Base-by-base conservation (phyloP, 2,888 invertebrate genomes). In the Lobophora halterata region DNA sequence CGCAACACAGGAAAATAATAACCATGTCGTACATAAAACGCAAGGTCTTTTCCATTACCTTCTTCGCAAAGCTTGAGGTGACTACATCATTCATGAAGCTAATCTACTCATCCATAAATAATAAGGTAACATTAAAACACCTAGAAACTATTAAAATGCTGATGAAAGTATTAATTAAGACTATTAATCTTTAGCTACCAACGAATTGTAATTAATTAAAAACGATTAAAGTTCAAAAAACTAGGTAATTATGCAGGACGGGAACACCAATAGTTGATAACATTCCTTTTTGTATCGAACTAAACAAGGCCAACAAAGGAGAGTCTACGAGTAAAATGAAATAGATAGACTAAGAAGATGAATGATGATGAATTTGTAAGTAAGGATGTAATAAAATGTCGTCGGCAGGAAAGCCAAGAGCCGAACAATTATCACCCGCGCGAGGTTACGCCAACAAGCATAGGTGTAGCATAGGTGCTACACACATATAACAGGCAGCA, bases 371-470 rank as follows among this genome's bases (percentile, higher is more conserved):
- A 16, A 10, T 12, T 11, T 16, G 28, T 10, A 14, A 21, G 6
- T 18, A 13, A 28, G 21, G 13, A 9, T 12, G 17, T 27, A 9
- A 25, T n/a, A 3, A 19, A 7, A 5, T 28, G 19, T 28, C 41
- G 41, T 23, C 23, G 30, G 8, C 28, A 37, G 49, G 39, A 46
- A 49, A 52, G 46, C 37, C 25, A 43, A 32, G 39, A 21, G 17
- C 3, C 34, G 17, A 35, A 55, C 57, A 58, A 57, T 63, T 63
- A 63, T 58, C 61, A 61, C 60, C 53, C 49, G 52, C 52, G 49
- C 59, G 65, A 61, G 68, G 65, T 64, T 61, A 53, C 33, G 49
- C 30, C 46, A 23, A n/a, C n/a, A n/a, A n/a, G n/a, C n/a, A n/a
- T n/a, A n/a, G n/a, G n/a, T n/a, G n/a, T n/a, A n/a, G n/a, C n/a